Conservation (phyloP, 2,888 invertebrate genomes). For the Penaeus monodon region DNA sequence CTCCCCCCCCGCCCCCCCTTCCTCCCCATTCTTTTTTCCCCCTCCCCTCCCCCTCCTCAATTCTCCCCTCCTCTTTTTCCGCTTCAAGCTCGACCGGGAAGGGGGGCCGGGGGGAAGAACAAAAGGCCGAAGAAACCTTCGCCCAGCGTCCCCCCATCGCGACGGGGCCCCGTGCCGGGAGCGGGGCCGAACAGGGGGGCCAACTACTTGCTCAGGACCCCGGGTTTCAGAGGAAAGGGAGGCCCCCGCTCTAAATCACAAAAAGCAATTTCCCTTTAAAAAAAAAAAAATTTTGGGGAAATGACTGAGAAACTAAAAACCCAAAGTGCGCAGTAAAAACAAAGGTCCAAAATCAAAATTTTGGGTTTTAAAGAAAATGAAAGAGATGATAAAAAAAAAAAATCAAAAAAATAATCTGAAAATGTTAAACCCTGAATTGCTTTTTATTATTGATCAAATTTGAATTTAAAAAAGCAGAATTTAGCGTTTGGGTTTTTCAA, state of each 20-base stretch:
- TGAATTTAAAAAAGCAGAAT: neutral
- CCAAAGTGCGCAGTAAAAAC: conserved; percentile 30
- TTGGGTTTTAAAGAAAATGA: too few relatives aligned
- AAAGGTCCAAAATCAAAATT: too few relatives aligned
- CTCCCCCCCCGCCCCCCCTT: neutral
- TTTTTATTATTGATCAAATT: too few relatives aligned
- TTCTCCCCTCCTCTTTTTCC: conserved; percentile 97
- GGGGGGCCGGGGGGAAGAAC: conserved; percentile 67
- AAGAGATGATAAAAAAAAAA: too few relatives aligned
- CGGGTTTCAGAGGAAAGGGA: conserved; percentile 78
- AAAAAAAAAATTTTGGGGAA: too few relatives aligned
- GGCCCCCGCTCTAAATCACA: neutral
- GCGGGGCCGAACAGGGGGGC: conserved; percentile 93
- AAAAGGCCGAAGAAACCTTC: conserved; percentile 80
- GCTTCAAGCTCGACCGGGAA: conserved; percentile 85
- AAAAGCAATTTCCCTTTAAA: neutral
- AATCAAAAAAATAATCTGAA: too few relatives aligned
- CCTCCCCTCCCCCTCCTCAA: conserved; percentile 70
- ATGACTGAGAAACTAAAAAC: conserved; percentile 16
- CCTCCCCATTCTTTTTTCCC: neutral
- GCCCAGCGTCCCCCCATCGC: conserved; percentile 91
- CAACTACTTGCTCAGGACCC: conserved; percentile 87
- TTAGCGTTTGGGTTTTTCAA: neutral
- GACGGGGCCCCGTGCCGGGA: conserved; percentile 89
- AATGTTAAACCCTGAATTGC: too few relatives aligned